Evolutionary conservation across 2,797 vertebrate genomes (phyloP).

Genomic region (Pangasius krempfi): DNA sequence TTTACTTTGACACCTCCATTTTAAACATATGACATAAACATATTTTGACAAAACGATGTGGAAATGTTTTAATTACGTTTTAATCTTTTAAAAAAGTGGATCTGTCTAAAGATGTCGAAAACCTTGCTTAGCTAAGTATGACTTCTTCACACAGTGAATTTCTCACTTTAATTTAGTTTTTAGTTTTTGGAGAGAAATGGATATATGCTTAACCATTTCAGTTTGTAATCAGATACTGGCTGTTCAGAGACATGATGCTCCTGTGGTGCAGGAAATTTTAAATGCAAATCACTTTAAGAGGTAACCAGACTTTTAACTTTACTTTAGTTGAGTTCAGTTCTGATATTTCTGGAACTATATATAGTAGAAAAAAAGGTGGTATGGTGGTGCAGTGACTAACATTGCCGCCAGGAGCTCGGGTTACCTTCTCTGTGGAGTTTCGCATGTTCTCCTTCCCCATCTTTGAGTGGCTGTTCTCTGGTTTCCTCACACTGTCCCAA

Average conservation of each 20-base stretch:
- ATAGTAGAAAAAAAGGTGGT: background rate
- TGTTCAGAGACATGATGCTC: background rate
- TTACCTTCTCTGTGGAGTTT: background rate
- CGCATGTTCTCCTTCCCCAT: background rate
- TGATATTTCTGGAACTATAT: background rate
- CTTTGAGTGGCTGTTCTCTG: background rate
- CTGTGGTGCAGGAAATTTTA: background rate
- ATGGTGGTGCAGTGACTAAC: background rate
- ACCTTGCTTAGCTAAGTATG: background rate
- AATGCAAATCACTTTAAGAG: background rate
- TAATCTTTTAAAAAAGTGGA: background rate
- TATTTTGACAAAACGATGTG: background rate
- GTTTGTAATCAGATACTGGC: background rate
- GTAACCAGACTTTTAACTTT: background rate
- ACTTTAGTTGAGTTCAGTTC: background rate
- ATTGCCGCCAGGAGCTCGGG: background rate
- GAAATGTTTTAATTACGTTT: background rate
- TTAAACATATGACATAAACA: no score
- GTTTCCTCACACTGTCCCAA: background rate
- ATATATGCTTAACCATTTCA: background rate
- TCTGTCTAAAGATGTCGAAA: background rate
- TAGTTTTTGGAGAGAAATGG: background rate
- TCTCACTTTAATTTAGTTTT: background rate
- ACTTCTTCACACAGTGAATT: background rate
- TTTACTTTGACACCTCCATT: background rate